A percentile compares a stretch with the other conserved stretches of the same genome.
Evolutionary conservation across 2,888 invertebrate genomes (phyloP).

Genomic region (Eurytoma californica): DNA sequence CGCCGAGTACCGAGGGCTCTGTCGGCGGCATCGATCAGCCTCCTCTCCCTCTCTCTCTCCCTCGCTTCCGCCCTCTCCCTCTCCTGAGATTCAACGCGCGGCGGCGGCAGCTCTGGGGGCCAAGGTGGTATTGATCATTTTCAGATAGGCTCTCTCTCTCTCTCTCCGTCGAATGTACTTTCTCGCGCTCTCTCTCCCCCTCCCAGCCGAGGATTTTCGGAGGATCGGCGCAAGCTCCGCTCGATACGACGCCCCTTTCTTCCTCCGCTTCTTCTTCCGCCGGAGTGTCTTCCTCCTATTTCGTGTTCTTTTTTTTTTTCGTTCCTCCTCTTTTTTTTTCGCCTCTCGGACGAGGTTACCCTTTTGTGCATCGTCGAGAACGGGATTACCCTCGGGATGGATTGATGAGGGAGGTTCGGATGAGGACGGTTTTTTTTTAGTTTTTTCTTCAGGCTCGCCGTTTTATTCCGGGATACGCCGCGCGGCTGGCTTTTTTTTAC

Average conservation of each 20-base stretch:
- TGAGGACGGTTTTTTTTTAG: no score
- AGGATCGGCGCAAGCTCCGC: conserved; percentile 5
- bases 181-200: neutral
- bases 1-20: no score
- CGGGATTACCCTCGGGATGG: no score
- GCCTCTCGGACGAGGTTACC: neutral
- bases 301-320: neutral
- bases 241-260: conserved; percentile 4
- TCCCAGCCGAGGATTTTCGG: conserved; percentile 33
- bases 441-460: no score
- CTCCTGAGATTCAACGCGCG: conserved; percentile 1
- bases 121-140: conserved; percentile 56
- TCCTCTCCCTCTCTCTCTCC: conserved; percentile 12
- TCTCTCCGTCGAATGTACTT: neutral
- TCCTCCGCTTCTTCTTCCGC: neutral
- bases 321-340: neutral
- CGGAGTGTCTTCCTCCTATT: no score
- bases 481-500: no score
- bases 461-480: no score
- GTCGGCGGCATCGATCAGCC: conserved; percentile 45
- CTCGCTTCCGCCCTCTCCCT: neutral
- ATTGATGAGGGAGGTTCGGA: no score
- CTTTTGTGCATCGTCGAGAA: no score
- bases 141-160: conserved; percentile 37
- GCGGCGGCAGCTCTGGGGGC: conserved; percentile 43